phyloP scores from a whole-genome alignment of 2,797 vertebrate genomes.

The Avahi laniger region DNA sequence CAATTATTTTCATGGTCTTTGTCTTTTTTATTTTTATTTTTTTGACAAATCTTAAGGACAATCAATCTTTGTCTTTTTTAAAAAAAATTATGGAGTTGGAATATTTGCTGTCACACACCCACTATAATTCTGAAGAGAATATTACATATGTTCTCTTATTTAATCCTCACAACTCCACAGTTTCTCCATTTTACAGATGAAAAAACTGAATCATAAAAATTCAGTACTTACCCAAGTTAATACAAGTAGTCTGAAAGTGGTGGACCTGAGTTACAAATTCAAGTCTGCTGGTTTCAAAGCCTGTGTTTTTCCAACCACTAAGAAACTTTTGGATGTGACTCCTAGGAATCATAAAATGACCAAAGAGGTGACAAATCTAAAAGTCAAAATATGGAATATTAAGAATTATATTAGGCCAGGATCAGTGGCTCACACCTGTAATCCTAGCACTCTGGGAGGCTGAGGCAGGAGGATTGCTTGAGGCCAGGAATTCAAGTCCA shows the following conservation, averaged over 20 bases:
- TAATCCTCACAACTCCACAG: not conserved
- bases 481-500: too few relatives aligned
- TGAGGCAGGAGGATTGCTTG: too few relatives aligned
- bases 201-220: slow-evolving; percentile 11
- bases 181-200: not conserved
- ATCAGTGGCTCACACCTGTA: too few relatives aligned
- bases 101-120: not conserved
- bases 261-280: not conserved
- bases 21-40: not conserved
- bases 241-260: not conserved
- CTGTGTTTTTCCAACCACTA: slow-evolving; percentile 8
- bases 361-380: slow-evolving; percentile 26
- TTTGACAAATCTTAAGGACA: not conserved
- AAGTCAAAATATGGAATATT: slow-evolving; percentile 37
- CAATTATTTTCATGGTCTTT: not conserved
- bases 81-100: not conserved
- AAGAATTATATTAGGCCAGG: not conserved
- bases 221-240: not conserved
- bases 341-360: slow-evolving; percentile 32
- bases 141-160: not conserved
- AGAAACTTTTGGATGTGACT: not conserved
- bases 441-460: too few relatives aligned
- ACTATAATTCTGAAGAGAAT: not conserved
- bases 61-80: not conserved
- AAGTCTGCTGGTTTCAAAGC: not conserved